phyloP scores from a whole-genome alignment of 2,888 invertebrate genomes.

The Axea sp. region DNA sequence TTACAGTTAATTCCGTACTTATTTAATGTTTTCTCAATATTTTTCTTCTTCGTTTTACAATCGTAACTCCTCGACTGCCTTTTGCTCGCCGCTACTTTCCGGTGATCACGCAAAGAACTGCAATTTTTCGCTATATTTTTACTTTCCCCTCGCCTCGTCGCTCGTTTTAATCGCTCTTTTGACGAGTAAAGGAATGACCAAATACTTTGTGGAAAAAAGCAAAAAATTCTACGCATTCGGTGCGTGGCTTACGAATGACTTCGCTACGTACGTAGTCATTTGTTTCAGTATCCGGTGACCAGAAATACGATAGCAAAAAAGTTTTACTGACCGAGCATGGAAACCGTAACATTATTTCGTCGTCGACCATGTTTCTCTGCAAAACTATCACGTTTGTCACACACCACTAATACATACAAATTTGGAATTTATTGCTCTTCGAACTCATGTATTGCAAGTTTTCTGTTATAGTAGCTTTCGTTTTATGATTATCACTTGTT shows the following conservation, averaged over 20 bases:
- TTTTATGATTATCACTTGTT: background rate
- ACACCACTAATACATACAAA: slow-evolving; percentile 54
- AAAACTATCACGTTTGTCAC: slow-evolving; percentile 52
- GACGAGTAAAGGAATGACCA: slow-evolving; percentile 16
- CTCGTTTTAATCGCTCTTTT: slow-evolving; percentile 3
- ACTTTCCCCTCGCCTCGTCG: slow-evolving; percentile 13
- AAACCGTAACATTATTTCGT: slow-evolving; percentile 32
- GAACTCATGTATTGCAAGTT: slow-evolving; percentile 20
- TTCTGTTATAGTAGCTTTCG: slow-evolving; percentile 13
- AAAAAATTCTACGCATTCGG: slow-evolving; percentile 39
- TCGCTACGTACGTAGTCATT: slow-evolving; percentile 26
- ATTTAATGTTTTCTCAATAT: slow-evolving; percentile 62
- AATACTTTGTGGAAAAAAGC: slow-evolving; percentile 37
- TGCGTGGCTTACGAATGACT: slow-evolving; percentile 35
- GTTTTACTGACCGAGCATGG: slow-evolving; percentile 43
- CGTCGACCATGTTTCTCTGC: slow-evolving; percentile 31
- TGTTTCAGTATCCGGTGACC: slow-evolving; percentile 44
- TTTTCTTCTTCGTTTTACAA: slow-evolving; percentile 47
- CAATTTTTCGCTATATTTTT: slow-evolving; percentile 31
- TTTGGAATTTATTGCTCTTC: slow-evolving; percentile 33
- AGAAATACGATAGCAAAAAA: slow-evolving; percentile 59
- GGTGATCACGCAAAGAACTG: slow-evolving; percentile 22
- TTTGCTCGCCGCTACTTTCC: background rate
- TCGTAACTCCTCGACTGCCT: slow-evolving; percentile 22
- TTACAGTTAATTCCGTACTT: too few species aligned